Base-by-base conservation (phyloP, 2,797 vertebrate genomes). In the Centroberyx gerrardi region DNA sequence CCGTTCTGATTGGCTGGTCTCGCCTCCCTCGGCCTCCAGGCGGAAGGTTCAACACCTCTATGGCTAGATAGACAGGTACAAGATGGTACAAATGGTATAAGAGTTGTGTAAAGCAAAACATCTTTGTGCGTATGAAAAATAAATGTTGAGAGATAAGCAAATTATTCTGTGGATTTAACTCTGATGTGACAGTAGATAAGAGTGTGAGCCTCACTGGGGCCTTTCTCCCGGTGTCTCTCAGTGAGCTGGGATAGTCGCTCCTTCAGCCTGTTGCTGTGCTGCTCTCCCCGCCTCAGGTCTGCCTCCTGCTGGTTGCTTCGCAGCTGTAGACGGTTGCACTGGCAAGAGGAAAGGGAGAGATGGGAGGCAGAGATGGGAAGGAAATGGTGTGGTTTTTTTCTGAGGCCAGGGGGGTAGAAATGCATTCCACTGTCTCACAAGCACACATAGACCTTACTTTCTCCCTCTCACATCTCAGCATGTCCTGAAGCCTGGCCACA, bases 11-110 rank as follows among this genome's bases (percentile, higher is more conserved):
- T 2, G 63, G 28, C 5, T 77, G 71, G 8, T 85, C 91, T 36
- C 69, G 85, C 75, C 75, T 89, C 75, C 72, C 71, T 17, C 68
- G 14, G 8, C 40, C 60, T 76, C 86, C 89, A 15, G 84, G 82
- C 0, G 81, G 80, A 9, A 81, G 18, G 71, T 95, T 96, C 36
- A 95, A 36, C 52, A 95, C 83, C 56, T 95, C 94, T 18, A 96
- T 93, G 52, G 89, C 95, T 96, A 48, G 8, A 55, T 0, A 52
- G 27, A 73, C 54, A 66, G 62, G 22, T 14, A 12, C 38, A 42
- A 42, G 9, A 3, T 12, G 9, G 9, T 42, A 42, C 40, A 42
- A 42, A 12, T 42, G 40, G 10, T 10, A 12, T 42, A 9, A 42
- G 40, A 10, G 40, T 6, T 40, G 38, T 40, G 38, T 7, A 36